Percentiles rank a stretch among this genome's conserved stretches.
These are phyloP conservation scores for Dromaius novaehollandiae DNA, from an alignment of 2,113 vertebrate species.

Conservation along the genomic window DNA sequence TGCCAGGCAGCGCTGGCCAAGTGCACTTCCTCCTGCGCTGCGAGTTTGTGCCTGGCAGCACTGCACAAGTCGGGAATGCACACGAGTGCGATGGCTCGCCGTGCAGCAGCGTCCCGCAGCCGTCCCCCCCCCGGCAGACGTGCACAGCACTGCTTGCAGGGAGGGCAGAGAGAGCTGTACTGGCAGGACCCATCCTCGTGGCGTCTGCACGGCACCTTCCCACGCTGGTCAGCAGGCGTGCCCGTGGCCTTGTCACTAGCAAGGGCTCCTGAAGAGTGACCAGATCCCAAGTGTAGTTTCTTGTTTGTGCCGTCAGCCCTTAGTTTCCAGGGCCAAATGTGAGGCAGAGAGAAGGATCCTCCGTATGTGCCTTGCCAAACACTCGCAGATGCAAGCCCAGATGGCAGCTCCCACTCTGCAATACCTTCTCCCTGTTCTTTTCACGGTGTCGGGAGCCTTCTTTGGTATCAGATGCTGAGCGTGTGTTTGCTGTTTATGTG, in stretches of 20 bases:
- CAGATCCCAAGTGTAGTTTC: neutral
- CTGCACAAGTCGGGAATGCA: neutral
- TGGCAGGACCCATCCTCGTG: accelerated
- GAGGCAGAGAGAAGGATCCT: slow-evolving; percentile 46
- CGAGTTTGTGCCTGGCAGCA: accelerated
- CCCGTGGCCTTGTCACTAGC: neutral
- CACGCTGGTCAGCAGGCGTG: neutral
- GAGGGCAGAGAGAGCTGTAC: accelerated
- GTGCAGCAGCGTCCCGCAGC: accelerated
- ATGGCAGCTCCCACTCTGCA: slow-evolving; percentile 68
- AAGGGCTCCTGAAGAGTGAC: accelerated
- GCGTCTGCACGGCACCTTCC: neutral
- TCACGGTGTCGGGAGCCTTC: slow-evolving; percentile 50
- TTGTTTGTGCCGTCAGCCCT: neutral
- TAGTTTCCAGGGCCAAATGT: slow-evolving; percentile 39
- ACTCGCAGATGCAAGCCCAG: slow-evolving; percentile 59
- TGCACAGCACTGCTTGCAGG: neutral
- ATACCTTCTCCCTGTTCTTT: slow-evolving; percentile 72
- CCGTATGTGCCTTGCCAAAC: slow-evolving; percentile 49
- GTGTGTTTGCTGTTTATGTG: slow-evolving; percentile 39
- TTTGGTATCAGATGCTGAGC: slow-evolving; percentile 34
- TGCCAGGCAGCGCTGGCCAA: accelerated
- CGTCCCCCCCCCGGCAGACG: accelerated
- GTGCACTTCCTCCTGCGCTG: accelerated
- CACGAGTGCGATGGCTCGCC: too few relatives aligned